Percentiles rank a stretch among this genome's conserved stretches.
These are phyloP conservation scores for Conus canariensis DNA, from an alignment of 2,888 invertebrate species.

Conservation along the genomic window DNA sequence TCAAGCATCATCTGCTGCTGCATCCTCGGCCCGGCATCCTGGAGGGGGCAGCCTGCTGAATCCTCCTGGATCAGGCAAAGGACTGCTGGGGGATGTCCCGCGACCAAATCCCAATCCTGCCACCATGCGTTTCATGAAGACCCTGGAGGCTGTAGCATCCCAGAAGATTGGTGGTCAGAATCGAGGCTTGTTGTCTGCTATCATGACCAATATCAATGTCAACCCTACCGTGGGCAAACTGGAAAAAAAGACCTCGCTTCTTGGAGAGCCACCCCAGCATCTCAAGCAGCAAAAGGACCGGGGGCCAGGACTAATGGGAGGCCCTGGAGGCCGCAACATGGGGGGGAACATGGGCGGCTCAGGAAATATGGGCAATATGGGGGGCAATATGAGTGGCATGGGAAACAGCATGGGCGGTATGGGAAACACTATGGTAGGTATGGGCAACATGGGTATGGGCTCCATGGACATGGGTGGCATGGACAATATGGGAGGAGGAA, in stretches of 20 bases:
- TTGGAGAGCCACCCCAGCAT: slow-evolving; percentile 50
- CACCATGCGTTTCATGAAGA: slow-evolving; percentile 56
- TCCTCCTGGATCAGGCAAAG: slow-evolving; percentile 42
- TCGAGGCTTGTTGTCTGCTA: slow-evolving; percentile 35
- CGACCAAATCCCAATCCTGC: slow-evolving; percentile 50
- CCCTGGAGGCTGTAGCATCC: slow-evolving; percentile 53
- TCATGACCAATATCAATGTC: slow-evolving; percentile 42
- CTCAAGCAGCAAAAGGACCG: slow-evolving; percentile 32
- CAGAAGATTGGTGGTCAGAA: slow-evolving; percentile 48
- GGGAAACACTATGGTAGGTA: not conserved
- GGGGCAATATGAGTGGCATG: slow-evolving; percentile 31
- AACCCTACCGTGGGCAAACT: slow-evolving; percentile 23
- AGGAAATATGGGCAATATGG: slow-evolving; percentile 34
- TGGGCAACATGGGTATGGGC: slow-evolving; percentile 7
- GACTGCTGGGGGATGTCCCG: slow-evolving; percentile 49
- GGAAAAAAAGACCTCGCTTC: slow-evolving; percentile 43
- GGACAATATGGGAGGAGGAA: slow-evolving; percentile 16
- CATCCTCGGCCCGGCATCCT: slow-evolving; percentile 25
- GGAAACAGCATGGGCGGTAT: slow-evolving; percentile 28
- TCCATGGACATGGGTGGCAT: slow-evolving; percentile 12
- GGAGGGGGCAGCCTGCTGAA: slow-evolving; percentile 42
- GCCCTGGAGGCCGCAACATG: slow-evolving; percentile 40
- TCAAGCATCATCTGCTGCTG: slow-evolving; percentile 27
- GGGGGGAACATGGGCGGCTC: slow-evolving; percentile 35
- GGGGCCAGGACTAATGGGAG: slow-evolving; percentile 27